Evolutionary conservation across 2,888 invertebrate genomes (phyloP).

Genomic region (Crioceris asparagi): DNA sequence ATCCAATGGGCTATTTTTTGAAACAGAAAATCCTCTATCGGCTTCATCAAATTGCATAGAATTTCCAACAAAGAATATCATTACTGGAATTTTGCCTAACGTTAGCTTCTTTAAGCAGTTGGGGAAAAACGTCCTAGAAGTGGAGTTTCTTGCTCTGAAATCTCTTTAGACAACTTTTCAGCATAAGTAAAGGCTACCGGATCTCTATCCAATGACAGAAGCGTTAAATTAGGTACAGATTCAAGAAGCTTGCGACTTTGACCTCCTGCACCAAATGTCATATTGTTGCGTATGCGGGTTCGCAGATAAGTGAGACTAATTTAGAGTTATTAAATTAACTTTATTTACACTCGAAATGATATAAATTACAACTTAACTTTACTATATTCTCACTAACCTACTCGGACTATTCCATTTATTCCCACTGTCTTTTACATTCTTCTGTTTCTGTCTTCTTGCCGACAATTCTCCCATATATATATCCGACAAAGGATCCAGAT

Average conservation of each 20-base stretch:
- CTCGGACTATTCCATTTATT: too few relatives aligned
- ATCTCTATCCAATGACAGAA: constrained; percentile 83
- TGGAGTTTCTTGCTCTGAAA: constrained; percentile 64
- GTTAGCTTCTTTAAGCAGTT: constrained; percentile 47
- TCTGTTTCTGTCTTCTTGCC: too few relatives aligned
- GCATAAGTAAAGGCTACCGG: constrained; percentile 66
- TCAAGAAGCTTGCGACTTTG: constrained; percentile 69
- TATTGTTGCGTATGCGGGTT: too few relatives aligned
- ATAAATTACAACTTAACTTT: too few relatives aligned
- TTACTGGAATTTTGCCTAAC: constrained; percentile 53
- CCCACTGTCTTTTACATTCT: too few relatives aligned
- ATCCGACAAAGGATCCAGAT: too few relatives aligned
- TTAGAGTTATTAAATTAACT: too few relatives aligned
- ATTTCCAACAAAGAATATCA: constrained; percentile 91
- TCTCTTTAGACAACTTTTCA: constrained; percentile 50
- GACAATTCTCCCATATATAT: too few relatives aligned
- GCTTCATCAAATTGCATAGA: constrained; percentile 87
- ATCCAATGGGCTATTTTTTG: constrained; percentile 78
- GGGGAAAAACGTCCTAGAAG: constrained; percentile 70
- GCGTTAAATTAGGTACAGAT: constrained; percentile 48
- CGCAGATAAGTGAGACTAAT: too few relatives aligned
- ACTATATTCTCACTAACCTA: too few relatives aligned
- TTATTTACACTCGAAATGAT: too few relatives aligned
- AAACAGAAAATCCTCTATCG: constrained; percentile 76
- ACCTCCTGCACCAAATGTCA: constrained; percentile 95